Percentiles rank a stretch among this genome's conserved stretches.
Conservation (phyloP, 1,140 invertebrate genomes). For the Drosophila erecta region DNA sequence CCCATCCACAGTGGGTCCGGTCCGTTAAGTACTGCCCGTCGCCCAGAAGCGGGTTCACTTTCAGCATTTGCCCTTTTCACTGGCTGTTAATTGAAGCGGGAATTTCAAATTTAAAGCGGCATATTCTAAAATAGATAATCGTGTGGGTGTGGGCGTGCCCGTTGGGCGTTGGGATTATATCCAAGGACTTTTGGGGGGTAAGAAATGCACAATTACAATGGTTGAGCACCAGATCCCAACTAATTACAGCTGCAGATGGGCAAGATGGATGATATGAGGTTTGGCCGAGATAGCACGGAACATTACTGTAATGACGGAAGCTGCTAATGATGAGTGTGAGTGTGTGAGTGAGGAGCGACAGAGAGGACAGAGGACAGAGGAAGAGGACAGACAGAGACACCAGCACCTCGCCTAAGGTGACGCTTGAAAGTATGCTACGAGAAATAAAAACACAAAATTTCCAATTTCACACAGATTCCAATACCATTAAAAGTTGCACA, state of each 20-base stretch:
- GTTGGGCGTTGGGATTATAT: neutral
- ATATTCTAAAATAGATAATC: conserved; percentile 65
- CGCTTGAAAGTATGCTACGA: conserved; percentile 68
- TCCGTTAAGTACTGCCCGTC: conserved; percentile 35
- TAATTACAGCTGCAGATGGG: conserved; percentile 49
- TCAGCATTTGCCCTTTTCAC: conserved; percentile 37
- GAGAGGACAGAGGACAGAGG: neutral
- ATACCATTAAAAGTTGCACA: conserved; percentile 73
- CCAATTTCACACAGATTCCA: conserved; percentile 45
- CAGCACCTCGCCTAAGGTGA: conserved; percentile 53
- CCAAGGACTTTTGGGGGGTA: neutral
- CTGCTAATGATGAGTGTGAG: conserved; percentile 27
- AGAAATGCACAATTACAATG: conserved; percentile 27
- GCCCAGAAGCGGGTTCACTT: conserved; percentile 20
- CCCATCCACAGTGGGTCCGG: conserved; percentile 12
- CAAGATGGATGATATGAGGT: conserved; percentile 19
- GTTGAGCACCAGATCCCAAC: conserved; percentile 28
- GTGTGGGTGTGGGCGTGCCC: neutral
- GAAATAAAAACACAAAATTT: conserved; percentile 64
- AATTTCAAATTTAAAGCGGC: conserved; percentile 36
- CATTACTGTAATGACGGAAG: conserved; percentile 36
- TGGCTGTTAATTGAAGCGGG: conserved; percentile 48
- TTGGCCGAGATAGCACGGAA: conserved; percentile 15
- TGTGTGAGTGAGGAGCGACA: conserved; percentile 2
- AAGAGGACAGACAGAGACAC: conserved; percentile 2